These are phyloP conservation scores for Apteryx mantelli DNA, from an alignment of 2,113 vertebrate genomes.

Conservation along the genomic window DNA sequence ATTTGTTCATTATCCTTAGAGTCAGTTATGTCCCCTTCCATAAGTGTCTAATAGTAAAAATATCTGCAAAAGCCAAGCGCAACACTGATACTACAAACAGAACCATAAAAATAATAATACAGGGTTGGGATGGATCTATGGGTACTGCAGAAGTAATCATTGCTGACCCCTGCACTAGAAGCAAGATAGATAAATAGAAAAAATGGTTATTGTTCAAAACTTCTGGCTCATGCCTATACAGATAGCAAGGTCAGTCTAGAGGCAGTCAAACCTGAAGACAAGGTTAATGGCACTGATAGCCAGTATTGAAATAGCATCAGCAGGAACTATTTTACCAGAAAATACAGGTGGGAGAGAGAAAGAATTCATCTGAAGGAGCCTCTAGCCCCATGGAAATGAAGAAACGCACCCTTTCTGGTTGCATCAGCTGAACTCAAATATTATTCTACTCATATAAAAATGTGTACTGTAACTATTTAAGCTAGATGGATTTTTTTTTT, in stretches of 20 bases:
- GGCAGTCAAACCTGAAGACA: not conserved
- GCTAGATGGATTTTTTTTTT: not conserved
- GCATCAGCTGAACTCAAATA: not conserved
- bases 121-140: not conserved
- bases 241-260: not conserved
- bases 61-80: not conserved
- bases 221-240: not conserved
- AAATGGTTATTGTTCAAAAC: not conserved
- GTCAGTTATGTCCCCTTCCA: not conserved
- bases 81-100: not conserved
- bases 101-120: not conserved
- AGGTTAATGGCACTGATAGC: not conserved
- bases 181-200: not conserved
- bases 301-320: not conserved
- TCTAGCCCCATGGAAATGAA: rapidly evolving
- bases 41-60: not conserved
- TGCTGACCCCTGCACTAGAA: not conserved
- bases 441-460: not conserved
- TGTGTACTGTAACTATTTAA: conserved; percentile 44
- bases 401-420: not conserved
- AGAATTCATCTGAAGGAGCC: not conserved
- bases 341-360: not conserved
- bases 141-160: not conserved
- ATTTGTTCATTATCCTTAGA: not conserved
- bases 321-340: not conserved